Base-by-base conservation (phyloP, 2,888 invertebrate genomes). In the Ectemnius lituratus region DNA sequence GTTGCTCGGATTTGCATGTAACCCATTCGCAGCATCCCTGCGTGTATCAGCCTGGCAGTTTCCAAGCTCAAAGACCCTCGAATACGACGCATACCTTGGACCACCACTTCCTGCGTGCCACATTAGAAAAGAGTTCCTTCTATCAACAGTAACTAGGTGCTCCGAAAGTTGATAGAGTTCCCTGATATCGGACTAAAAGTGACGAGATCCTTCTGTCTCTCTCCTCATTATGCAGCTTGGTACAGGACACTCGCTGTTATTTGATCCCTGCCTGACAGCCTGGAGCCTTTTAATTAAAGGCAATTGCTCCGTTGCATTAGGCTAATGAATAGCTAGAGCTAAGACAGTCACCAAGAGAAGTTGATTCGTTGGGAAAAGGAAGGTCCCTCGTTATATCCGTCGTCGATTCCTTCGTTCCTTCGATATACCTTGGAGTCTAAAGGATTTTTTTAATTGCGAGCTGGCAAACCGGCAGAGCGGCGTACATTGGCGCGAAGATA, bases 121-220 rank as follows among this genome's bases (percentile, higher is more conserved):
- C 81, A 81, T 67, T 67, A 58, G 71, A 77, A 68, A 37, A 37
- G 37, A 37, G 37, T 37, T 37, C 8, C 8, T 37, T 37, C 37
- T 37, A 5, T 37, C 8, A 11, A 37, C 8, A 37, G 37, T 37
- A 37, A 37, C 37, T 37, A 11, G 37, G 71, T 70, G 81, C 83
- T 79, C 63, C 37, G 73, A 69, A 79, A 83, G 75, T 76, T 78
- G 75, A 74, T 77, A 75, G 82, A 77, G 81, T 65, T 70, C 67
- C 70, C 68, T 1, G 80, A 81, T 80, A 82, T 67, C 67, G 63
- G 70, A 76, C 74, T 71, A 75, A 80, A 82, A 77, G 76, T 75
- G 73, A 79, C 77, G 75, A 77, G 81, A 82, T 80, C 74, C 67
- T 78, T 76, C 23, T 2, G 3, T 23, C 23, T 3, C 61, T 71